Evolutionary conservation across 2,797 vertebrate genomes (phyloP).

Genomic region (Bradypus variegatus): DNA sequence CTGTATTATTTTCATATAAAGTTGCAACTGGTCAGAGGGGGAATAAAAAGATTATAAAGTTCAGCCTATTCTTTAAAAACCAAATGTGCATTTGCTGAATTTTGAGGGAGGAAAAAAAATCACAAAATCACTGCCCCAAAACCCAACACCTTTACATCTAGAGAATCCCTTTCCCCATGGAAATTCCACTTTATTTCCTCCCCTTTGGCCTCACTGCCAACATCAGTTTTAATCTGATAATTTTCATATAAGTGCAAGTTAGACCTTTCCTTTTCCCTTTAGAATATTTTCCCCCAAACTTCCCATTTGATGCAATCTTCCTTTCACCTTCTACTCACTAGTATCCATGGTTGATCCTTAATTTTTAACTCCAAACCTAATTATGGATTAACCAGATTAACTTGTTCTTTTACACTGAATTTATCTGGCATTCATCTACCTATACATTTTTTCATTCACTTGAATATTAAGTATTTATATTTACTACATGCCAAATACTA

Average conservation of each 20-base stretch:
- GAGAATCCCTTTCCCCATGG: background rate
- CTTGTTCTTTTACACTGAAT: background rate
- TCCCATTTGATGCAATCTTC: background rate
- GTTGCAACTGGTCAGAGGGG: background rate
- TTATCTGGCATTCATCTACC: background rate
- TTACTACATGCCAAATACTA: background rate
- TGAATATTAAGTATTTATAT: background rate
- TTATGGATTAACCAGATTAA: background rate
- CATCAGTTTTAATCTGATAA: slow-evolving; percentile 15
- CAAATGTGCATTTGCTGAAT: background rate
- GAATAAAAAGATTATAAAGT: slow-evolving; percentile 39
- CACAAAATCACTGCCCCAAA: background rate
- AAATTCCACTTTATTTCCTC: background rate
- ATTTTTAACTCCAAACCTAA: slow-evolving; percentile 20
- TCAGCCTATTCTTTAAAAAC: slow-evolving; percentile 7
- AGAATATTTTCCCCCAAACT: background rate
- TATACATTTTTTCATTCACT: background rate
- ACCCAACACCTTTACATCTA: background rate
- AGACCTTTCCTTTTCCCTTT: background rate
- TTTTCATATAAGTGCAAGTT: background rate
- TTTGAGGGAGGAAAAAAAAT: background rate
- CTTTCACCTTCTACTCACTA: background rate
- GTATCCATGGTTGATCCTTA: background rate
- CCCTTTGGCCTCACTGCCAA: background rate
- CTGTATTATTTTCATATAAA: slow-evolving; percentile 25